These are phyloP conservation scores for Siderastrea siderea DNA, from an alignment of 92 coral and sea anemone genomes.

Conservation along the genomic window DNA sequence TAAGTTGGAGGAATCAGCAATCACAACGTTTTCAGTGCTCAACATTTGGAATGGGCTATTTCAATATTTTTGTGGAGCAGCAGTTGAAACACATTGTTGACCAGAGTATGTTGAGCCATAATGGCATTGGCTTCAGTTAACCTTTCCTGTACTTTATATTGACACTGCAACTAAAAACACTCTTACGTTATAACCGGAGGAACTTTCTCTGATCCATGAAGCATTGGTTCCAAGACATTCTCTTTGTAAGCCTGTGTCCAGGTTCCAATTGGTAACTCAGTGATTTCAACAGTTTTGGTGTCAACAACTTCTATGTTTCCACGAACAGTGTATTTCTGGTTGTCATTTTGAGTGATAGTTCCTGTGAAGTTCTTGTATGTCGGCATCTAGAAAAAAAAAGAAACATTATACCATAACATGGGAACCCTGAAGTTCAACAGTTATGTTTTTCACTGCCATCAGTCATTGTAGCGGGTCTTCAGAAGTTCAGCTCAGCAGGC, in stretches of 20 bases:
- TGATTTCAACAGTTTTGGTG: slow-evolving; percentile 82
- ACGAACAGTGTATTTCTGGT: slow-evolving; percentile 69
- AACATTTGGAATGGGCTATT: no score
- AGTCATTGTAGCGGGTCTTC: no score
- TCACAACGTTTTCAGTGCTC: no score
- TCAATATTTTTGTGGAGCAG: no score
- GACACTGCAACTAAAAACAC: neutral
- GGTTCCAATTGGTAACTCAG: slow-evolving; percentile 87
- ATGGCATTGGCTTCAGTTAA: no score
- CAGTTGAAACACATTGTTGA: no score
- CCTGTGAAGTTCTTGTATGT: slow-evolving; percentile 94
- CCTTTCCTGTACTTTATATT: no score
- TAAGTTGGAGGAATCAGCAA: no score
- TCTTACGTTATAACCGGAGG: slow-evolving; percentile 84
- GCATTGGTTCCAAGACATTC: slow-evolving; percentile 93
- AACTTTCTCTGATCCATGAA: slow-evolving; percentile 94
- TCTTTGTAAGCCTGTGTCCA: slow-evolving; percentile 99
- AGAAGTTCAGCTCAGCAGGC: no score
- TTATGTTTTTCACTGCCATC: no score
- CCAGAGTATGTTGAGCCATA: no score
- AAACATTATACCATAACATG: neutral
- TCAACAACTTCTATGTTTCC: slow-evolving; percentile 88
- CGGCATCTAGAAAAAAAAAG: slow-evolving; percentile 68
- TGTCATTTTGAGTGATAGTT: slow-evolving; percentile 69
- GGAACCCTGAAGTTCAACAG: neutral